Conservation (phyloP, 2,113 vertebrate species). For the Todiramphus chloris region DNA sequence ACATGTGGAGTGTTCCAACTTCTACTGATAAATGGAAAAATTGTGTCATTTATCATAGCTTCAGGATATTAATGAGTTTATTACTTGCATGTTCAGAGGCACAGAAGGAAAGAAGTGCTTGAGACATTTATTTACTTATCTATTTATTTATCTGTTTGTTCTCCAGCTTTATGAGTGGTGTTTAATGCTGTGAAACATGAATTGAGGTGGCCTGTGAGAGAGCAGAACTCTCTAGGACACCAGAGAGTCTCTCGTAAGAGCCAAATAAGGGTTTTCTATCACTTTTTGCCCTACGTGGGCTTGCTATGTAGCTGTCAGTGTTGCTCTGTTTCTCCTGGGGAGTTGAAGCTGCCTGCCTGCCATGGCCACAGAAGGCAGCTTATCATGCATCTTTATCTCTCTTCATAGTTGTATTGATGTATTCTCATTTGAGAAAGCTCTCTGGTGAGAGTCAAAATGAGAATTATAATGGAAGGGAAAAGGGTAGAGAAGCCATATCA, state of each 20-base stretch:
- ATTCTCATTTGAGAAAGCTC: background rate
- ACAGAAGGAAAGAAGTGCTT: background rate
- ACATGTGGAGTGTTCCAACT: background rate
- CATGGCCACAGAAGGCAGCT: background rate
- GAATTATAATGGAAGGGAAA: background rate
- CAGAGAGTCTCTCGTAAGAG: background rate
- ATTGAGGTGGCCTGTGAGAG: background rate
- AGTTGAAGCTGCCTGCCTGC: background rate
- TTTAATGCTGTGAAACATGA: background rate
- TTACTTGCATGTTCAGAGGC: background rate
- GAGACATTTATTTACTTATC: background rate
- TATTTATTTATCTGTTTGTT: background rate
- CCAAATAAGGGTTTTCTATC: background rate
- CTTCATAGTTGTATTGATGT: background rate
- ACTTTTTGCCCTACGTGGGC: background rate
- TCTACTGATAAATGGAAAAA: background rate
- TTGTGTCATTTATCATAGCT: background rate
- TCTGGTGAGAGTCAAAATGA: background rate
- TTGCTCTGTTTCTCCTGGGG: background rate
- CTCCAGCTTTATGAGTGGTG: background rate
- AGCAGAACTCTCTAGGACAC: background rate
- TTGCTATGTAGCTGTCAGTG: background rate
- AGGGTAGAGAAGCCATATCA: background rate
- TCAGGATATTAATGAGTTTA: background rate
- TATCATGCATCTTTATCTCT: background rate